Evolutionary conservation across 2,113 vertebrate genomes (phyloP).

Genomic region (Clarias gariepinus): DNA sequence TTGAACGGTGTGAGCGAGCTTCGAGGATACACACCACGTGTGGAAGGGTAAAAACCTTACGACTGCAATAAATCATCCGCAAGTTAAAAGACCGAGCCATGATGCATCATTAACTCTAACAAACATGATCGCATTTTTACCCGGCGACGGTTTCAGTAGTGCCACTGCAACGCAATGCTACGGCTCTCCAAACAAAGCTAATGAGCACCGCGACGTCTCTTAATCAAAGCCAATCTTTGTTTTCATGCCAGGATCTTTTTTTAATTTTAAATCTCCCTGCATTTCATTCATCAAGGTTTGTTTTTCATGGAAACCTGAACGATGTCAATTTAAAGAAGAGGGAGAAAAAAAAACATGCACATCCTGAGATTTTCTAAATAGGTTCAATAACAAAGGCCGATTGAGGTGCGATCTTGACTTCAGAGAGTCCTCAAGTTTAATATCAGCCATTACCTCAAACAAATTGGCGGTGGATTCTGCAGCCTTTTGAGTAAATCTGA

Average conservation of each 20-base stretch:
- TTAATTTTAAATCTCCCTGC: background rate
- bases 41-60: conserved; percentile 12
- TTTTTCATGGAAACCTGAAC: conserved; percentile 48
- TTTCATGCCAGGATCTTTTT: conserved; percentile 21
- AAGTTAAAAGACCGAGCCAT: background rate
- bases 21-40: background rate
- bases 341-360: background rate
- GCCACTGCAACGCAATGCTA: background rate
- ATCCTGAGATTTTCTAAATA: background rate
- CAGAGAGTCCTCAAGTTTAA: conserved; percentile 20
- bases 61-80: background rate
- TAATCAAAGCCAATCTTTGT: conserved; percentile 46
- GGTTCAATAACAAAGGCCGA: conserved; percentile 41
- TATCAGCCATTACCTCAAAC: conserved; percentile 41
- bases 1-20: background rate
- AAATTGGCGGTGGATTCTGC: conserved; percentile 27
- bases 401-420: conserved; percentile 38
- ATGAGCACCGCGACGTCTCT: conserved; percentile 13
- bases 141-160: background rate
- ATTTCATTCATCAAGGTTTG: conserved; percentile 41
- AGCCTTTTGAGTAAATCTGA: conserved; percentile 14
- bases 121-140: conserved; percentile 14
- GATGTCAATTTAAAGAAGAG: conserved; percentile 21
- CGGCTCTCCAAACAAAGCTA: conserved; percentile 28
- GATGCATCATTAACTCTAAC: conserved; percentile 15